Evolutionary conservation across 2,888 invertebrate genomes (phyloP).

Genomic region (Cephalotes varians): DNA sequence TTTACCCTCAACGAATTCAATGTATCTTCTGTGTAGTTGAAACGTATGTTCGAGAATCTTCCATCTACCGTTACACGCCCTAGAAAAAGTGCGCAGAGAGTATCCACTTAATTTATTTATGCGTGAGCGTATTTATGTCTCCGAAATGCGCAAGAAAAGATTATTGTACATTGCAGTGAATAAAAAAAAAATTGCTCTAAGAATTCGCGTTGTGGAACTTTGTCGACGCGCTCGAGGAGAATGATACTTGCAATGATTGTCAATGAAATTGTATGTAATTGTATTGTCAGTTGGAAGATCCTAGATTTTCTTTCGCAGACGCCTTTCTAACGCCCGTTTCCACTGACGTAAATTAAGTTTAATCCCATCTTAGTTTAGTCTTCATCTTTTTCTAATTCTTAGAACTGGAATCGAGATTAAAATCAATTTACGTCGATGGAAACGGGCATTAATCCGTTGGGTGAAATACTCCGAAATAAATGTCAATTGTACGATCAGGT

Average conservation of each 20-base stretch:
- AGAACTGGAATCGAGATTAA: neutral
- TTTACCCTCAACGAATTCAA: neutral
- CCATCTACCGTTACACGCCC: slow-evolving; percentile 19
- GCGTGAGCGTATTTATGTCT: slow-evolving; percentile 50
- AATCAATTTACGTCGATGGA: neutral
- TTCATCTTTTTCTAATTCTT: no score
- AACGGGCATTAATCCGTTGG: neutral
- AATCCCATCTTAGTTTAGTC: neutral
- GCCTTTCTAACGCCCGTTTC: neutral
- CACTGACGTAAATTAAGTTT: no score
- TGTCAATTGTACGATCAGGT: no score
- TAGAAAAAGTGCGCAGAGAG: slow-evolving; percentile 36
- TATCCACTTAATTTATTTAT: slow-evolving; percentile 56
- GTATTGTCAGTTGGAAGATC: neutral
- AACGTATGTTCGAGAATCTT: slow-evolving; percentile 39
- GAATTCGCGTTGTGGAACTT: neutral
- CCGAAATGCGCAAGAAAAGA: slow-evolving; percentile 29
- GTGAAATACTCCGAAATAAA: no score
- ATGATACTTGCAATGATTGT: neutral
- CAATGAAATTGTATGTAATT: neutral
- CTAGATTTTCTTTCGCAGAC: neutral
- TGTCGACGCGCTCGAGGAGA: neutral
- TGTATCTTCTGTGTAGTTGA: slow-evolving; percentile 12
- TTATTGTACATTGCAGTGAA: slow-evolving; percentile 54
- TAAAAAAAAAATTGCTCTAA: slow-evolving; percentile 39